phyloP scores from a whole-genome alignment of 2,797 vertebrate genomes.

The Columba guinea region DNA sequence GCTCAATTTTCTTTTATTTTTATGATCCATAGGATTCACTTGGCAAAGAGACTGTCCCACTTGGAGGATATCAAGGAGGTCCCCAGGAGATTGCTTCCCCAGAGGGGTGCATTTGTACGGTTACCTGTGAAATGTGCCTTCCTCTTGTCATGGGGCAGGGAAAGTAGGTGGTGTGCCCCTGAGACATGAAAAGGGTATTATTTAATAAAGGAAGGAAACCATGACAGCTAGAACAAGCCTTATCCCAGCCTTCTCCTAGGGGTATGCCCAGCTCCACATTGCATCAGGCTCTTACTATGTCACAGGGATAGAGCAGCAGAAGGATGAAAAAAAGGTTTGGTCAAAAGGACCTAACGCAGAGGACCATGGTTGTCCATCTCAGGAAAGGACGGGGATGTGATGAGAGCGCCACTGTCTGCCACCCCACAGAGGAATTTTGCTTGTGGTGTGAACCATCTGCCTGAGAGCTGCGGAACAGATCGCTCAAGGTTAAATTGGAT shows the following conservation, averaged over 20 bases:
- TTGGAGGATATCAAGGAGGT: rapidly evolving
- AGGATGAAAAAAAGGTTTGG: neutral
- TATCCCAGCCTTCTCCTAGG: neutral
- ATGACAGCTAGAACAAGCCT: neutral
- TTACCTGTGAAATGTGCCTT: rapidly evolving
- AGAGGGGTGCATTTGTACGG: neutral
- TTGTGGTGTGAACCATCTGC: constrained; percentile 20
- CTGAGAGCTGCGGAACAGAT: neutral
- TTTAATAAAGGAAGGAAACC: neutral
- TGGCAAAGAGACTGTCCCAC: neutral
- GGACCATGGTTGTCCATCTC: neutral
- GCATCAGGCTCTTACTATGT: neutral
- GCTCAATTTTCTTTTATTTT: neutral
- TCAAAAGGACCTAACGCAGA: neutral
- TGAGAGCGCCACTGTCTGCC: neutral
- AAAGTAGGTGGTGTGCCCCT: neutral
- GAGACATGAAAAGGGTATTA: neutral
- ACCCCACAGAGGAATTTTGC: neutral
- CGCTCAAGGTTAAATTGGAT: constrained; percentile 52
- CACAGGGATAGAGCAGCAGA: neutral
- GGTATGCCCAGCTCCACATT: neutral
- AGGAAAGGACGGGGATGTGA: rapidly evolving
- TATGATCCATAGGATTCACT: neutral
- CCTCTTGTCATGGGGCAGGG: neutral
- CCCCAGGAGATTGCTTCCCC: neutral